Evolutionary conservation across 2,797 vertebrate genomes (phyloP).

Genomic region (Heteromormyrus szaboi): DNA sequence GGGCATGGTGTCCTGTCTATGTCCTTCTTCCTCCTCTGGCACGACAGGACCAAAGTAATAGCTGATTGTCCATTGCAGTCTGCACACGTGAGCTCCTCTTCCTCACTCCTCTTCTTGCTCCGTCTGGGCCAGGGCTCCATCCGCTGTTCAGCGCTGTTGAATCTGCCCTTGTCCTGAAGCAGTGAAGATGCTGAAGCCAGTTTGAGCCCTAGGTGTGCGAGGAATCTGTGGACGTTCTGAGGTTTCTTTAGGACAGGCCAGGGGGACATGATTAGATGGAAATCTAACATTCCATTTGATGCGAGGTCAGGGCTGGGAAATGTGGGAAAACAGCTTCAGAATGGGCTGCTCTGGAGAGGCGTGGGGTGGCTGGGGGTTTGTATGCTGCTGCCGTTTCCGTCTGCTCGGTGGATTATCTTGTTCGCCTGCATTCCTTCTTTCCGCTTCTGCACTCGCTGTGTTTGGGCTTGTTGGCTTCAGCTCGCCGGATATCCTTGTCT

Average conservation of each 20-base stretch:
- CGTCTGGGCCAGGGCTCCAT: neutral
- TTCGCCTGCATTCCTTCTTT: neutral
- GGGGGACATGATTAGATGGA: neutral
- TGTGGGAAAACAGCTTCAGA: neutral
- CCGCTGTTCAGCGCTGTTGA: neutral
- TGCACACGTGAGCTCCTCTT: neutral
- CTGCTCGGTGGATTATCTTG: neutral
- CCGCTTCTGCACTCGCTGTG: neutral
- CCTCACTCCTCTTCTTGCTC: neutral
- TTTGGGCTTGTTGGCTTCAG: neutral
- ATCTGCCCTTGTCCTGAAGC: neutral
- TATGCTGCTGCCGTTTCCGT: neutral
- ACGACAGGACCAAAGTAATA: neutral
- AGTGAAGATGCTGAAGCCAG: neutral
- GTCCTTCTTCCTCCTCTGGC: neutral
- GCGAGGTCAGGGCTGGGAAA: neutral
- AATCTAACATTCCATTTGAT: neutral
- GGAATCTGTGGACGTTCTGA: neutral
- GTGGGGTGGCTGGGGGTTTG: neutral
- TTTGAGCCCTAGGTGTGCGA: neutral
- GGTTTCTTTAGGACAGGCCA: neutral
- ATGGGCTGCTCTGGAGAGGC: neutral
- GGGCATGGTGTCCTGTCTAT: neutral
- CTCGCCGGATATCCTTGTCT: neutral
- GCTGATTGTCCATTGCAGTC: neutral